Evolutionary conservation across 2,113 vertebrate genomes (phyloP).

Genomic region (Noturus placidus): DNA sequence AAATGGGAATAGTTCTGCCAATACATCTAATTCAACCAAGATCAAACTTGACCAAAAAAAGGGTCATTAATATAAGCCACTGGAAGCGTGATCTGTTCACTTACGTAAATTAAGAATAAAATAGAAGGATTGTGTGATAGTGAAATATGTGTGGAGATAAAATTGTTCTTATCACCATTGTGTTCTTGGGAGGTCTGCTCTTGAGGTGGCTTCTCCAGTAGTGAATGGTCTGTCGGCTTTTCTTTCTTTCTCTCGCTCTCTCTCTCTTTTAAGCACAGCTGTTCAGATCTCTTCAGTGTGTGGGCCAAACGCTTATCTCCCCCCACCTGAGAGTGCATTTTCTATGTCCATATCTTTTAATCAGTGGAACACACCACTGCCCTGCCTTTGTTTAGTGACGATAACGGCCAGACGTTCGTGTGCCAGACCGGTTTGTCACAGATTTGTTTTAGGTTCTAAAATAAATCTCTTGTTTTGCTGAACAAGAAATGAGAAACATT

Average conservation of each 20-base stretch:
- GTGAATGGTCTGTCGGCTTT: conserved; percentile 30
- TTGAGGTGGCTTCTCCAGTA: conserved; percentile 24
- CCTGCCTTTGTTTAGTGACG: conserved; percentile 38
- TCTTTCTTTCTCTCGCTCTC: background rate
- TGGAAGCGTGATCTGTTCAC: conserved; percentile 1
- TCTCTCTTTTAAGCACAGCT: conserved; percentile 22
- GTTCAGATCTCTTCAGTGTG: conserved; percentile 48
- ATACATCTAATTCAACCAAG: background rate
- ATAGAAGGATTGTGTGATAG: background rate
- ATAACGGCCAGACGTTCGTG: conserved; percentile 44
- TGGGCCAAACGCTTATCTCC: conserved; percentile 52
- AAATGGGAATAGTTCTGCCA: background rate
- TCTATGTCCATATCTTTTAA: conserved; percentile 50
- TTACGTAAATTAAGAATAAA: conserved; percentile 5
- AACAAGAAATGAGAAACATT: conserved; percentile 6
- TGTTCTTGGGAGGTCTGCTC: conserved; percentile 55
- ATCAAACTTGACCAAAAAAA: background rate
- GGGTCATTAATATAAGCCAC: background rate
- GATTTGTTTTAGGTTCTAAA: conserved; percentile 22
- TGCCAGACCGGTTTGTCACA: conserved; percentile 42
- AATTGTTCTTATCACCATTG: conserved; percentile 41
- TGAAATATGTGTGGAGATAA: conserved; percentile 11
- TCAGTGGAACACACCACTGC: conserved; percentile 45
- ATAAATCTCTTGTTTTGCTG: background rate
- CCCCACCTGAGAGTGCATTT: conserved; percentile 46